phyloP scores from a whole-genome alignment of 2,113 vertebrate genomes.

The Cyprinodon brontotheroides region DNA sequence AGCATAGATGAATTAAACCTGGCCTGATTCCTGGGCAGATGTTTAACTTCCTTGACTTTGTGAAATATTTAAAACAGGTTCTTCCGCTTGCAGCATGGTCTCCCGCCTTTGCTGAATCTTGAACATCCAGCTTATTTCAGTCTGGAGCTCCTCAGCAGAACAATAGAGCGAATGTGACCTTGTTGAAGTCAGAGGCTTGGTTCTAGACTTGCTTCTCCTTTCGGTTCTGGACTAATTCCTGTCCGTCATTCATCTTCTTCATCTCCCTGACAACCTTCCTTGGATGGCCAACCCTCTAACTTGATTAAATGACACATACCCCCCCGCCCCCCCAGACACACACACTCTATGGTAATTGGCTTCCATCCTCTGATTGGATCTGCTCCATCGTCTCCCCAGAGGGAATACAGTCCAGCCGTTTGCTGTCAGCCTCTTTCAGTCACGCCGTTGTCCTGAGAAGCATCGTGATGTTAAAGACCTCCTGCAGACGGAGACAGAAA shows the following conservation, averaged over 20 bases:
- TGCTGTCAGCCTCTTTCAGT: slow-evolving; percentile 23
- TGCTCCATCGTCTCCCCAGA: slow-evolving; percentile 11
- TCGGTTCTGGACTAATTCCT: slow-evolving; percentile 52
- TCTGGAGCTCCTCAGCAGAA: not conserved
- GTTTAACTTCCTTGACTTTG: not conserved
- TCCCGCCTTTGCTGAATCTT: not conserved
- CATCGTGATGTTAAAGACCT: not conserved
- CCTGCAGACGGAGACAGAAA: not conserved
- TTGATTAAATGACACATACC: slow-evolving; percentile 62
- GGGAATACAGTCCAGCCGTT: slow-evolving; percentile 31
- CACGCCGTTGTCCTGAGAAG: not conserved
- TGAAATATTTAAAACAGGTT: not conserved
- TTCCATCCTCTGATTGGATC: slow-evolving; percentile 58
- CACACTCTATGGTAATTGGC: slow-evolving; percentile 41
- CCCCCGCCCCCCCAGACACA: slow-evolving; percentile 23
- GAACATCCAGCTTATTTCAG: not conserved
- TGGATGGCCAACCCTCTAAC: slow-evolving; percentile 57
- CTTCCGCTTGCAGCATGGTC: not conserved
- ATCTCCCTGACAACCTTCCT: slow-evolving; percentile 33
- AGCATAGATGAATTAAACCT: no score
- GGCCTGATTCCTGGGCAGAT: not conserved
- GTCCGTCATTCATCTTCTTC: slow-evolving; percentile 19
- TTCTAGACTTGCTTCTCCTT: not conserved
- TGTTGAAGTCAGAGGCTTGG: not conserved
- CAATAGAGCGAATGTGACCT: not conserved